These are phyloP conservation scores for Montipora sp. DNA, from an alignment of 64 coral and sea anemone species.

Conservation along the genomic window DNA sequence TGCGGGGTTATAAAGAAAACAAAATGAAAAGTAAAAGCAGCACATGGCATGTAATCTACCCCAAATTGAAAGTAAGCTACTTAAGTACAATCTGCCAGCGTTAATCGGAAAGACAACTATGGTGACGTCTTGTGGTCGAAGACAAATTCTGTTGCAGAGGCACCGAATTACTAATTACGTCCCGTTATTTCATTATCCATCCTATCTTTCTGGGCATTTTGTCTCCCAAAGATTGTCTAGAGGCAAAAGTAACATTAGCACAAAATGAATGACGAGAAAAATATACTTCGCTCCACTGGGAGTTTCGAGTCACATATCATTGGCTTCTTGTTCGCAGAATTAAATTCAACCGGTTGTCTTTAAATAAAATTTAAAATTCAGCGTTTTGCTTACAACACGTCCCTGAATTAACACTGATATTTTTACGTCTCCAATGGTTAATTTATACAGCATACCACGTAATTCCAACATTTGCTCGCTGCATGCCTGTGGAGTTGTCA, in stretches of 20 bases:
- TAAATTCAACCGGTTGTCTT: too few species aligned
- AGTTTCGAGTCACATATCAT: not conserved
- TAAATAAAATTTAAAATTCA: too few species aligned
- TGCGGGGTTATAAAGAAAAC: not conserved
- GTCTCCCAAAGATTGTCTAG: slow-evolving; percentile 13
- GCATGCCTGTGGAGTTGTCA: slow-evolving; percentile 27
- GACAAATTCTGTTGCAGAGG: not conserved
- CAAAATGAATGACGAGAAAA: not conserved
- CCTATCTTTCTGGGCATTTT: not conserved
- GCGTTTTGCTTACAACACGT: not conserved
- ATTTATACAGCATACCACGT: not conserved
- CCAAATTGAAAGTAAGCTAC: slow-evolving; percentile 33
- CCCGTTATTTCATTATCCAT: not conserved
- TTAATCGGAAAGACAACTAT: not conserved
- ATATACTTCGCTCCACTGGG: not conserved
- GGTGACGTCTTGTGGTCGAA: not conserved
- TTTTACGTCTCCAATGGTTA: slow-evolving; percentile 9
- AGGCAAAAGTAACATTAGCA: slow-evolving; percentile 9
- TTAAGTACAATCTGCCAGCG: not conserved
- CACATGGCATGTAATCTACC: slow-evolving; percentile 23
- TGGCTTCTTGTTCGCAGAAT: not conserved
- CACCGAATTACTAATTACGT: too few species aligned
- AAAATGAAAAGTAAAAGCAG: not conserved
- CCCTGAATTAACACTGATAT: slow-evolving; percentile 4
- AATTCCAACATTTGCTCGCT: slow-evolving; percentile 31